Conservation (phyloP, 1,140 invertebrate genomes). For the Euwallacea similis region DNA sequence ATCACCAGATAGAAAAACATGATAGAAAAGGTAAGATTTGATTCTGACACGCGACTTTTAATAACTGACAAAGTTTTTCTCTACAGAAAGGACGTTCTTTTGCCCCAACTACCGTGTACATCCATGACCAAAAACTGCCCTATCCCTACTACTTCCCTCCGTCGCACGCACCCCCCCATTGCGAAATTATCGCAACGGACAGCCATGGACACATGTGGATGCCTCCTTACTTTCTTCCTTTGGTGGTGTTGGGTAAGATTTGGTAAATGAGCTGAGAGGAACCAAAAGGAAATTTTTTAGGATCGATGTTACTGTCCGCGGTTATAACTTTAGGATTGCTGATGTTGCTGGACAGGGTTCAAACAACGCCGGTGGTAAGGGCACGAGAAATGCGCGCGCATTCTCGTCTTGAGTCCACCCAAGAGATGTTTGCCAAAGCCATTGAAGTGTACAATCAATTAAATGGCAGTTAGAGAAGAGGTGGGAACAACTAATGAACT, state of each 20-base stretch:
- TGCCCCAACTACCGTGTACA: constrained; percentile 9
- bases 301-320: constrained; percentile 3
- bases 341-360: constrained; percentile 1
- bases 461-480: not conserved
- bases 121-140: constrained; percentile 10
- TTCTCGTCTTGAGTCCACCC: not conserved
- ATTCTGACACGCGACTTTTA: too few relatives aligned
- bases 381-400: not conserved
- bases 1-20: too few relatives aligned
- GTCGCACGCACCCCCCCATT: not conserved
- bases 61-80: too few relatives aligned
- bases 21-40: too few relatives aligned
- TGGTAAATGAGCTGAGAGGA: too few relatives aligned
- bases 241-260: constrained; percentile 12
- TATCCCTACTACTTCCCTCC: constrained; percentile 9
- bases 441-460: constrained; percentile 6
- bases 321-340: constrained; percentile 12
- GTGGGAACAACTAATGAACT: too few relatives aligned
- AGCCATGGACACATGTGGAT: constrained; percentile 2
- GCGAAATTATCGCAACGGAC: constrained; percentile 13
- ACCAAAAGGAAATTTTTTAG: constrained; percentile 6
- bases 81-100: too few relatives aligned
- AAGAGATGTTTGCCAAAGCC: not conserved
- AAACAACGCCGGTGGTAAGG: constrained; percentile 13
- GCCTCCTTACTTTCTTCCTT: not conserved